Percentiles rank a stretch among this genome's conserved stretches.
Conservation (phyloP, 2,888 invertebrate species). For the Villa cingulata region DNA sequence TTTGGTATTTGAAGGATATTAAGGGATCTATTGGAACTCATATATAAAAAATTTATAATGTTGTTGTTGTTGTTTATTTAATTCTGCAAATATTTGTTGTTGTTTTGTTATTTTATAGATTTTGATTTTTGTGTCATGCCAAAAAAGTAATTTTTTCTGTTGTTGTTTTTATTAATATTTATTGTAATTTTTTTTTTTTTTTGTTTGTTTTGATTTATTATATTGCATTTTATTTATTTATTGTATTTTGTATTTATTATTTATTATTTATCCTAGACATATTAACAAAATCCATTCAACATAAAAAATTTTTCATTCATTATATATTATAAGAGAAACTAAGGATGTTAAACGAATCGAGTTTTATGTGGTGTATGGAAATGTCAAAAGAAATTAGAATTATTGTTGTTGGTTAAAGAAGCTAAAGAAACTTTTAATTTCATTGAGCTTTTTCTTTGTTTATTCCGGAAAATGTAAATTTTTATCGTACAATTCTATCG, state of each 20-base stretch:
- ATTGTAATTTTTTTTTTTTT: conserved; percentile 1
- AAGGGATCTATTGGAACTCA: conserved; percentile 19
- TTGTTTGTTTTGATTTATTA: conserved; percentile 4
- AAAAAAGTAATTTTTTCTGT: neutral
- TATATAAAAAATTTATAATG: conserved; percentile 3
- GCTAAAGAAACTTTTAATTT: no score
- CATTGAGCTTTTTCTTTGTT: neutral
- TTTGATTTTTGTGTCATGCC: neutral
- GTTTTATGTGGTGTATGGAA: conserved; percentile 2
- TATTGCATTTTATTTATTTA: neutral
- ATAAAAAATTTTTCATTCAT: conserved; percentile 7
- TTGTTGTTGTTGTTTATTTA: neutral
- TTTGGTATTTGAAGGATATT: conserved; percentile 17
- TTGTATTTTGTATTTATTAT: conserved; percentile 6
- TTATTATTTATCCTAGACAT: conserved; percentile 6
- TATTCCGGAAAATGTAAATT: no score
- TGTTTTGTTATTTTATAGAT: neutral
- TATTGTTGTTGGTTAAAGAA: no score
- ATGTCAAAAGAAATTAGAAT: no score
- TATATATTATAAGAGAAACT: conserved; percentile 12
- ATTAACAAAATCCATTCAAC: conserved; percentile 16
- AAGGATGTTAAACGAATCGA: conserved; percentile 16
- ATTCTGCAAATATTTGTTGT: neutral
- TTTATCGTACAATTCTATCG: no score
- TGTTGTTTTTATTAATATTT: neutral